Conservation (phyloP, 2,888 invertebrate genomes). For the Stomorhina lunata region DNA sequence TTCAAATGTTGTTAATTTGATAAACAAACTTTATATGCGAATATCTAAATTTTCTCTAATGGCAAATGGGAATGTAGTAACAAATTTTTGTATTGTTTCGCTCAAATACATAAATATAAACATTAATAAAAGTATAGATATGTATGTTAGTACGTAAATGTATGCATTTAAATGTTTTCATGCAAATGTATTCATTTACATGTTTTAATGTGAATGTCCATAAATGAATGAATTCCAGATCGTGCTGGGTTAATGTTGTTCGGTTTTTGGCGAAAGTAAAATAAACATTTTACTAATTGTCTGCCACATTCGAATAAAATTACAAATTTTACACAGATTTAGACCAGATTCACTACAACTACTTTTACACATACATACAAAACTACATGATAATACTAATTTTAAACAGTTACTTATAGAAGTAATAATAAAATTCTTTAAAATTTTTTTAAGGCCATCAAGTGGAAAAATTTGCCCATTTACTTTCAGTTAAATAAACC, state of each 20-base stretch:
- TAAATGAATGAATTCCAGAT: no score
- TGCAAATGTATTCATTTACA: no score
- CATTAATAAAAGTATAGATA: background rate
- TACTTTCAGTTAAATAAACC: no score
- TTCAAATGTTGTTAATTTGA: conserved; percentile 24
- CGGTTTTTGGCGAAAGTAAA: conserved; percentile 23
- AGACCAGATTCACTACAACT: background rate
- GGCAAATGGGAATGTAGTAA: background rate
- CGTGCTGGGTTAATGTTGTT: background rate
- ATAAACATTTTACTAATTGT: conserved; percentile 45
- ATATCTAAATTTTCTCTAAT: conserved; percentile 13
- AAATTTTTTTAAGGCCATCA: no score
- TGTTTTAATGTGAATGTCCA: no score
- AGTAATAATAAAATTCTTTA: no score
- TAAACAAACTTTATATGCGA: conserved; percentile 22
- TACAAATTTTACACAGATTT: conserved; percentile 24
- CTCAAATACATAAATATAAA: no score
- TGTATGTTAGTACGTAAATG: background rate
- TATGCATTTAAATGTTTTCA: background rate
- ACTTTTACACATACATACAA: no score
- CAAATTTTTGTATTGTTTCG: no score
- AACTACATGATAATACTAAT: no score
- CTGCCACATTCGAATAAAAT: conserved; percentile 45
- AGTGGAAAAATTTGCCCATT: no score
- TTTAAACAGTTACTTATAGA: no score